Evolutionary conservation across 2,113 vertebrate genomes (phyloP), one percentile per base, ranked within the genome.

Genomic region (Theristicus caerulescens): DNA sequence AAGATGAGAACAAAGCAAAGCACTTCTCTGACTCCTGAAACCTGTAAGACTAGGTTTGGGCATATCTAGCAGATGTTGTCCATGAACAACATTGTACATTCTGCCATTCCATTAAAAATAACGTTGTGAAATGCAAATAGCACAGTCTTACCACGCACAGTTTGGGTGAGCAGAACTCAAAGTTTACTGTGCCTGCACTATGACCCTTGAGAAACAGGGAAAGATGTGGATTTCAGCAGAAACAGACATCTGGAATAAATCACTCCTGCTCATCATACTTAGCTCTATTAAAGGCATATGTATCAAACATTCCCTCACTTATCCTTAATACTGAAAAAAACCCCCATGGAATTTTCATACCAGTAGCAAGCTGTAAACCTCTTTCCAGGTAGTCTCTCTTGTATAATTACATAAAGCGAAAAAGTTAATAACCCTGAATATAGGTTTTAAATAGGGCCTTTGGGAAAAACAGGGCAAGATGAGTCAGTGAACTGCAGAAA

Each of bases 401-500:
- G n/a, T 64, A 62, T 80, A 88, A 89, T 94, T 93, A 86, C 20
- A 66, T 54, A 78, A 90, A 93, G 32, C 44, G 51, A 94, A 91
- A 88, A 91, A 87, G 42, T 85, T 95, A 93, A 86, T 80, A 95
- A 92, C 13, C n/a, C 66, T 62, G 44, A 91, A 95, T 81, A 92
- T 7, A 57, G 61, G 12, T 86, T 93, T 94, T 90, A 73, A 84
- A 90, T 26, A 76, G 27, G 16, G 18, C 69, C 70, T 64, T 47
- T 62, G 84, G 80, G 79, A 31, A 90, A 93, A 94, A 52, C 2
- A 3, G 52, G 7, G 44, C 49, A 82, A 79, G 34, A 65, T n/a
- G 71, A 85, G 42, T 67, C 51, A 80, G 14, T 71, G 61, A 89
- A 51, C 34, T 51, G 36, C 65, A 92, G 38, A 84, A 86, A 57